Evolutionary conservation across 2,888 invertebrate genomes (phyloP).

Genomic region (Drosophila parthenogenetica): DNA sequence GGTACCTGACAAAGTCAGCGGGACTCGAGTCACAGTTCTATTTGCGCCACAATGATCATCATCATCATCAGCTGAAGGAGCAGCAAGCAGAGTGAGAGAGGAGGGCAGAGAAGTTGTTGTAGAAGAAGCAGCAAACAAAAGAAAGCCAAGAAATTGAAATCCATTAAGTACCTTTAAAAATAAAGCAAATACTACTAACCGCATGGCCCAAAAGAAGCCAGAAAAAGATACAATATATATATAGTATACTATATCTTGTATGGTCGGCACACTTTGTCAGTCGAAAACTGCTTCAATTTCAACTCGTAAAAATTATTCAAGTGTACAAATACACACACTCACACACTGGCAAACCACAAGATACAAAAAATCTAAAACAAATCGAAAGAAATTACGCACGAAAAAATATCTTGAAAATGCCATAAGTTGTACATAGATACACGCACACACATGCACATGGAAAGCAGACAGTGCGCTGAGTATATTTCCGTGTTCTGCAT

Average conservation of each 20-base stretch:
- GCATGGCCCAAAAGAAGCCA: constrained; percentile 74
- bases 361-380: constrained; percentile 47
- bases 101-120: constrained; percentile 1
- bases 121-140: constrained; percentile 14
- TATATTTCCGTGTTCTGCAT: constrained; percentile 63
- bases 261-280: constrained; percentile 53
- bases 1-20: constrained; percentile 65
- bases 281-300: constrained; percentile 62
- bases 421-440: constrained; percentile 70
- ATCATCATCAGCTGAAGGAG: constrained; percentile 24
- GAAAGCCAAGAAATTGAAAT: constrained; percentile 63
- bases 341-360: constrained; percentile 14
- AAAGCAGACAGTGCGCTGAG: constrained; percentile 25
- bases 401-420: constrained; percentile 79
- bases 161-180: constrained; percentile 81
- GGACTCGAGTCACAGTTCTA: constrained; percentile 40
- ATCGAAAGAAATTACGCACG: constrained; percentile 79
- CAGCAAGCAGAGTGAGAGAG: not conserved
- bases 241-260: constrained; percentile 7
- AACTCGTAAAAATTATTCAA: constrained; percentile 73
- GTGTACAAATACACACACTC: constrained; percentile 58
- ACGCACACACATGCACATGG: constrained; percentile 6
- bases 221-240: constrained; percentile 23
- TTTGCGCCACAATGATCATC: constrained; percentile 47
- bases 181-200: constrained; percentile 77